A percentile compares a stretch with the other conserved stretches of the same genome.
Evolutionary conservation across 2,797 vertebrate species (phyloP).

Genomic region (Tamandua tetradactyla): DNA sequence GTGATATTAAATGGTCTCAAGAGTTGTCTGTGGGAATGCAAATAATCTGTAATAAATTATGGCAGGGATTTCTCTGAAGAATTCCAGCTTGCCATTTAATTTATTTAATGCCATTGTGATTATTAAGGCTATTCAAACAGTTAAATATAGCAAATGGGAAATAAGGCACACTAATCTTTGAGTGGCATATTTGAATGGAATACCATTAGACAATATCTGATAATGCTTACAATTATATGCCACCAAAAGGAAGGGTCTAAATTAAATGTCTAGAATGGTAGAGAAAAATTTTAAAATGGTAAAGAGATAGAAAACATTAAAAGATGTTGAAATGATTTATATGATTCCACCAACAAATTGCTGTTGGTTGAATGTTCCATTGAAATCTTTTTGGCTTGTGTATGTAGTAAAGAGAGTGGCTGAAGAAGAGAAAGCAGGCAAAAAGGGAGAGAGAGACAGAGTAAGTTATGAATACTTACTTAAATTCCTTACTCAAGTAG

Average conservation of each 20-base stretch:
- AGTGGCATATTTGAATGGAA: not conserved
- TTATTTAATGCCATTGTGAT: constrained; percentile 29
- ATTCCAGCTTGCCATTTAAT: no score
- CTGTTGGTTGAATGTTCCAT: not conserved
- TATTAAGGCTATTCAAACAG: not conserved
- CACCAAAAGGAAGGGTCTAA: constrained; percentile 25
- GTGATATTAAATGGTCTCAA: constrained; percentile 55
- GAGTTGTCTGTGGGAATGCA: constrained; percentile 55
- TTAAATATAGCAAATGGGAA: not conserved
- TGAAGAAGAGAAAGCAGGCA: not conserved
- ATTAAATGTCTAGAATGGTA: not conserved
- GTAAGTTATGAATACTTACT: not conserved
- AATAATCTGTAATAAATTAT: not conserved
- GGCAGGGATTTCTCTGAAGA: constrained; percentile 34
- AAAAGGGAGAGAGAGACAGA: not conserved
- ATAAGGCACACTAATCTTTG: not conserved
- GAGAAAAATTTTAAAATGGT: constrained; percentile 20
- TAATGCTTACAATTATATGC: not conserved
- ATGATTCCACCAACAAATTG: constrained; percentile 21
- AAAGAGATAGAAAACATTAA: constrained; percentile 11
- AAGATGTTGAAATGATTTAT: not conserved
- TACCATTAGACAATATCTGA: not conserved
- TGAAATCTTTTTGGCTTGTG: not conserved
- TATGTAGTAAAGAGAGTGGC: not conserved
- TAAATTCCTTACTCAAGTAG: constrained; percentile 5